Base-by-base conservation (phyloP, 2,888 invertebrate genomes). In the Chouioia cunea region DNA sequence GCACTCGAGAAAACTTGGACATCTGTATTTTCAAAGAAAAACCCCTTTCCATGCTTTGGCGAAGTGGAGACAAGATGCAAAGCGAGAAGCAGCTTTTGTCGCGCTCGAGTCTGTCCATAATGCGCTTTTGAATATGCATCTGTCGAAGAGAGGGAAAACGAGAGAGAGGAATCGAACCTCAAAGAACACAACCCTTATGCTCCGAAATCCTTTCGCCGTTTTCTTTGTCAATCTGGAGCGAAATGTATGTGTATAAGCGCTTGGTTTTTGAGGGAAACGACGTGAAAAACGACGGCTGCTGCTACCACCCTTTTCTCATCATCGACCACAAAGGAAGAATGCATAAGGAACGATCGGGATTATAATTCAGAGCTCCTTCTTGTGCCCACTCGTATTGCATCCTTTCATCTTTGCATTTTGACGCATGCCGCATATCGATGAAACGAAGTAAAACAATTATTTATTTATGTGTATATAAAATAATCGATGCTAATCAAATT, bases 11-110 rank as follows among this genome's bases (percentile, higher is more conserved):
- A 10, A 8, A 18, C 44, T 16, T 52, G 52, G 52, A 66, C 71
- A 71, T 71, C 71, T 71, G 69, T 80, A 81, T 82, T 80, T 79
- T 77, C 71, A 75, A 36, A 36, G 69, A 76, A 77, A 73, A 78
- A 71, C 69, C 76, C 76, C 75, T 76, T 77, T 79, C 52, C 52
- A 10, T 36, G 36, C 36, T 6, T 36, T 36, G 36, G 36, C n/a
- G 76, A 74, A 76, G 36, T 36, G 78, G 71, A 44, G 57, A 18
- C 53, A 72, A 72, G 72, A 72, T 72, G 72, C 69, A 72, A 72
- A 72, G 62, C 57, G 36, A 65, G 60, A n/a, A 47, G 47, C 20
- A 10, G 16, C 22, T 47, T 43, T 67, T 52, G n/a, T 27, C 18
- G 22, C 16, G 18, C 43, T 58, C 64, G 53, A 52, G 66, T 73